These are phyloP conservation scores for Agrotis segetum DNA, from an alignment of 2,888 invertebrate species.

Conservation along the genomic window DNA sequence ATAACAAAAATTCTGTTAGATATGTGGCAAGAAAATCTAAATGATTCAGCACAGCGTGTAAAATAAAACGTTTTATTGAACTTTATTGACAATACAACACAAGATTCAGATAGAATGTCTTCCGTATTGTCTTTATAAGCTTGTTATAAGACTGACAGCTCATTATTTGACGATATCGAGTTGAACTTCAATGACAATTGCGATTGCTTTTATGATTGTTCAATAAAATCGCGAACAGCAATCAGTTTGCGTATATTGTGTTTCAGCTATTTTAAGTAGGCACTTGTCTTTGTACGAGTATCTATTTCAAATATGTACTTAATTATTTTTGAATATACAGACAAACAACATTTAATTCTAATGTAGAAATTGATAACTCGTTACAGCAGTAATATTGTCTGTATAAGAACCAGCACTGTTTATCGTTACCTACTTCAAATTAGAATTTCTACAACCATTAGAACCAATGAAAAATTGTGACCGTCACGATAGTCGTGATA, in stretches of 20 bases:
- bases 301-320: slow-evolving; percentile 5
- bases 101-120: slow-evolving; percentile 43
- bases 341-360: slow-evolving; percentile 7
- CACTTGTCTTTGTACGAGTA: background rate
- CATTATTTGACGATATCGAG: slow-evolving; percentile 51
- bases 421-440: slow-evolving; percentile 41
- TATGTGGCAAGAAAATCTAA: slow-evolving; percentile 26
- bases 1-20: slow-evolving; percentile 34
- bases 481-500: slow-evolving; percentile 53
- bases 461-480: slow-evolving; percentile 51
- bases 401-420: slow-evolving; percentile 36
- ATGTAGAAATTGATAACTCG: slow-evolving; percentile 28
- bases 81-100: slow-evolving; percentile 42
- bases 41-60: slow-evolving; percentile 27
- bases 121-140: slow-evolving; percentile 58
- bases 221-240: slow-evolving; percentile 48
- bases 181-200: slow-evolving; percentile 52
- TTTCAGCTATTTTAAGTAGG: slow-evolving; percentile 15
- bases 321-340: background rate
- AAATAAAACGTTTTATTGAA: slow-evolving; percentile 48
- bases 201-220: slow-evolving; percentile 53
- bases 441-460: slow-evolving; percentile 40
- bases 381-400: slow-evolving; percentile 25
- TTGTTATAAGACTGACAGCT: slow-evolving; percentile 56
- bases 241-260: slow-evolving; percentile 34